phyloP scores from a whole-genome alignment of 64 coral and sea anemone genomes.

The Acropora yongei region DNA sequence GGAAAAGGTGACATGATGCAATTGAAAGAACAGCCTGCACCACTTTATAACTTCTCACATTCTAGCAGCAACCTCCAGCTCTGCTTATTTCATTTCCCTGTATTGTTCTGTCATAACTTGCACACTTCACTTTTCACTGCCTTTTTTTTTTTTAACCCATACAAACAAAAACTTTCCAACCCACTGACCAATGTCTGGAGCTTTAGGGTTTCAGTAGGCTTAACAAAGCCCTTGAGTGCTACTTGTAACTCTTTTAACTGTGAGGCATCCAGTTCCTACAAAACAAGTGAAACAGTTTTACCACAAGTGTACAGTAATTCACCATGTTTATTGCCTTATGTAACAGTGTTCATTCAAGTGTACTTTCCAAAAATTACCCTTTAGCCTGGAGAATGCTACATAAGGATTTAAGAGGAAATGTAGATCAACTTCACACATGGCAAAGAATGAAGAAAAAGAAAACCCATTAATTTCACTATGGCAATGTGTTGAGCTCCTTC shows the following conservation, averaged over 20 bases:
- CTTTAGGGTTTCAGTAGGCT: constrained; percentile 87
- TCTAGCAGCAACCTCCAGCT: too few relatives aligned
- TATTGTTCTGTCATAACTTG: too few relatives aligned
- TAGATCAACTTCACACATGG: too few relatives aligned
- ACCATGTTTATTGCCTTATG: neutral
- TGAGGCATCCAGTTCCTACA: constrained; percentile 69
- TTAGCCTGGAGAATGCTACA: neutral
- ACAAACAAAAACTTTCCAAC: neutral
- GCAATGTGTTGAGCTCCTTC: too few relatives aligned
- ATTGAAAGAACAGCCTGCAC: too few relatives aligned
- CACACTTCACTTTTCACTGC: neutral
- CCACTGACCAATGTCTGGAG: constrained; percentile 89
- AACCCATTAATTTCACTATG: too few relatives aligned
- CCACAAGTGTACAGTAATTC: neutral
- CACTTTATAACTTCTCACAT: too few relatives aligned
- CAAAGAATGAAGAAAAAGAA: too few relatives aligned
- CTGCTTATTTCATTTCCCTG: too few relatives aligned
- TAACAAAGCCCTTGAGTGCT: constrained; percentile 80
- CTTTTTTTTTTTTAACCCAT: neutral
- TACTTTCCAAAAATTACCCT: neutral
- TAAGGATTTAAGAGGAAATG: too few relatives aligned
- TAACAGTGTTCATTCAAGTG: neutral
- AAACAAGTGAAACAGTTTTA: neutral
- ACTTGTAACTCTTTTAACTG: constrained; percentile 82
- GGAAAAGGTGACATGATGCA: too few relatives aligned